Conservation (phyloP, 2,113 vertebrate genomes). For the Chrysochloris asiatica region DNA sequence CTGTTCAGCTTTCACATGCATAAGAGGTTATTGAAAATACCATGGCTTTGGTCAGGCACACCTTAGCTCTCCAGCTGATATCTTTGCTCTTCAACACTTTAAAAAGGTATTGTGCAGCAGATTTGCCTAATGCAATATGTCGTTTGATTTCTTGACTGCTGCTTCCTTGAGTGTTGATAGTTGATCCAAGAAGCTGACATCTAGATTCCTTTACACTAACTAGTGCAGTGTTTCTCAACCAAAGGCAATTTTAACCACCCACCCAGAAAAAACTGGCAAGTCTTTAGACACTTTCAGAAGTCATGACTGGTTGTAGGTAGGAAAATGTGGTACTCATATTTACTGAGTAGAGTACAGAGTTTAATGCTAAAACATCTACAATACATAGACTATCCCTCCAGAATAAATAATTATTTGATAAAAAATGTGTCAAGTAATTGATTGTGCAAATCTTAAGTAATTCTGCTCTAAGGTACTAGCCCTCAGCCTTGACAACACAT, state of each 20-base stretch:
- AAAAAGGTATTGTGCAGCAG: too few relatives aligned
- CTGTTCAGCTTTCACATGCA: too few relatives aligned
- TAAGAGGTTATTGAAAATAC: too few relatives aligned
- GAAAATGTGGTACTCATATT: background rate
- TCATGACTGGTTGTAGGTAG: background rate
- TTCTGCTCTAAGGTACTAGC: background rate
- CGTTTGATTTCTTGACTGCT: too few relatives aligned
- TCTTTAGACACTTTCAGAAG: background rate
- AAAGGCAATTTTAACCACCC: background rate
- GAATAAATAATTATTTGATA: background rate
- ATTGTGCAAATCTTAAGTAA: background rate
- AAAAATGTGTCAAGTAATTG: too few relatives aligned
- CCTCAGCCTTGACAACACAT: background rate
- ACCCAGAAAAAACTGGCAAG: background rate
- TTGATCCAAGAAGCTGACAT: too few relatives aligned
- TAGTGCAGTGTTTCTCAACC: background rate
- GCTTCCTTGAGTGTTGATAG: too few relatives aligned
- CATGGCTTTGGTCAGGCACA: too few relatives aligned
- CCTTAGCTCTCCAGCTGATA: too few relatives aligned
- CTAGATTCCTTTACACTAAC: too few relatives aligned
- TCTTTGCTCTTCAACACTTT: too few relatives aligned
- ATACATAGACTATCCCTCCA: background rate
- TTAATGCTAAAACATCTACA: background rate
- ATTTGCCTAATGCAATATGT: too few relatives aligned
- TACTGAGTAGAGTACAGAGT: background rate